phyloP scores from a whole-genome alignment of 2,888 invertebrate genomes.

The Rhingia campestris region DNA sequence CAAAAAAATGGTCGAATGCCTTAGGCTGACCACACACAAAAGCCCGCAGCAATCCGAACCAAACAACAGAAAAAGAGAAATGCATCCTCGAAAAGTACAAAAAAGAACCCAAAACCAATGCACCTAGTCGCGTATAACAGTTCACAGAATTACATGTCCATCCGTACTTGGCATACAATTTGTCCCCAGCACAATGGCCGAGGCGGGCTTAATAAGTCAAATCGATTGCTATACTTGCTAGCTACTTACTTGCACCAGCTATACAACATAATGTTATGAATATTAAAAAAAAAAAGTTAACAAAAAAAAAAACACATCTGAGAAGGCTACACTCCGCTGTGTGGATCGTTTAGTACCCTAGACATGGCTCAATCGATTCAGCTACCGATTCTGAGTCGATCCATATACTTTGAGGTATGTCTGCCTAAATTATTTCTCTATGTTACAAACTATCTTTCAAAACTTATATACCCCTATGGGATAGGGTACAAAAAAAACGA shows the following conservation, averaged over 20 bases:
- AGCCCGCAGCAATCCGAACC: background rate
- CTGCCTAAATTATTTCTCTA: too few species aligned
- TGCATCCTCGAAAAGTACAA: conserved; percentile 17
- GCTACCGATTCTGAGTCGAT: too few species aligned
- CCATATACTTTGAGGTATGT: too few species aligned
- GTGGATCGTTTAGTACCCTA: too few species aligned
- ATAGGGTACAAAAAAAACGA: background rate
- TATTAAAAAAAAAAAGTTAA: conserved; percentile 10
- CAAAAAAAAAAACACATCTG: too few species aligned
- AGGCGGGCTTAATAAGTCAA: background rate
- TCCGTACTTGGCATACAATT: background rate
- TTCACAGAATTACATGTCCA: background rate
- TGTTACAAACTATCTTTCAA: too few species aligned
- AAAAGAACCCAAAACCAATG: conserved; percentile 10
- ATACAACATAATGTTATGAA: conserved; percentile 3
- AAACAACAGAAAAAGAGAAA: background rate
- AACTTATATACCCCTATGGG: too few species aligned
- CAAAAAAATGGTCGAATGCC: background rate
- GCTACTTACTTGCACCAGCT: background rate
- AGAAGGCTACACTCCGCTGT: too few species aligned
- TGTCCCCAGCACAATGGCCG: background rate
- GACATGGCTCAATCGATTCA: too few species aligned
- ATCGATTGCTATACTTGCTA: background rate
- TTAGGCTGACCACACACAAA: background rate
- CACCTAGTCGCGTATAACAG: background rate